Evolutionary conservation across 53 echinoderm and acorn worm species (phyloP), one percentile per base, ranked within the genome.

Genomic region (Mesocentrotus franciscanus): DNA sequence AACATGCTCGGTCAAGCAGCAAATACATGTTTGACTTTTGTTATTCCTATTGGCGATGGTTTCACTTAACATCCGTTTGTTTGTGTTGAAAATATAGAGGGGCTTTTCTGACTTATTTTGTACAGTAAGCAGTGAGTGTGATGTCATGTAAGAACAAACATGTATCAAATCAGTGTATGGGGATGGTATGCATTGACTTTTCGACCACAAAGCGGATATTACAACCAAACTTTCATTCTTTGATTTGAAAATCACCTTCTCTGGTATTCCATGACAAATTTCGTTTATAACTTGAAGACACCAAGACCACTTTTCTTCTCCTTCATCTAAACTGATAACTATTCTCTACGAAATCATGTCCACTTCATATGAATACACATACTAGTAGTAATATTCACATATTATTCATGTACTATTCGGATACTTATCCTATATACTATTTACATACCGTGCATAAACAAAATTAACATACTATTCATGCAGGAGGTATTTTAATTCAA

Each of bases 1-100:
- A 93, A 60, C 94, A 93, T 93, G 94, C 94, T 93, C 35, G 61
- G 35, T 70, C 26, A 27, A 93, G 94, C 94, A 93, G 94, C 60
- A 93, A 93, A 93, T 93, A 35, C 94, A 78, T 81, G 94, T 60
- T 93, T 81, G 81, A 78, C 61, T 57, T 16, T 93, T 55, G 49
- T 60, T 61, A 60, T 58, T 60, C 62, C 16, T 39, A 24, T 75
- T 74, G 62, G 36, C 12, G 66, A 56, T 68, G 35, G 14, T 91
- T 91, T 91, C 33, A 36, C 60, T 61, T 60, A 60, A 61, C 90
- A 66, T 62, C 85, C 6, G 26, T 90, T 9, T 60, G 15, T 90
- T 10, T 58, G 2, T 59, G 90, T 90, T 13, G 1, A 91, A 91
- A 91, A 9, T 9, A 62, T 91, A 58, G 17, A 91, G 33, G 16